Conservation (phyloP, 2,888 invertebrate species). For the Lasioglossum lativentre region DNA sequence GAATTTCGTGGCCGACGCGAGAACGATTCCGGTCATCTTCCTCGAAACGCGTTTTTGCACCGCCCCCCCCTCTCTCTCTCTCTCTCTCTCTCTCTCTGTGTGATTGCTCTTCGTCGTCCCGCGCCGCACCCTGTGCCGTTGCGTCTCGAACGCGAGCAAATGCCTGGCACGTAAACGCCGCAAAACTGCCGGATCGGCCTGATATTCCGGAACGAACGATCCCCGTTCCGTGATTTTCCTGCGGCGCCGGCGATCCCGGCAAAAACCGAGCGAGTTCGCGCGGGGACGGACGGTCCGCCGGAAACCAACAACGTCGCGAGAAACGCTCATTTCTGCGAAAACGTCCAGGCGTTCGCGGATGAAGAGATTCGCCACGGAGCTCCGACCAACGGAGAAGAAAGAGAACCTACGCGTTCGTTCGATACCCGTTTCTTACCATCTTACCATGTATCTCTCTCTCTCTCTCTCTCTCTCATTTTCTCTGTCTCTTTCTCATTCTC, state of each 20-base stretch:
- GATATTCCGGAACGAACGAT: constrained; percentile 19
- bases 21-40: background rate
- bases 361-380: constrained; percentile 71
- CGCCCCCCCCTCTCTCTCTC: background rate
- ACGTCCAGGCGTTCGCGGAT: constrained; percentile 58
- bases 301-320: background rate
- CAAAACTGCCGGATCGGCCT: constrained; percentile 16
- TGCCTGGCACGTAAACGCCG: constrained; percentile 24
- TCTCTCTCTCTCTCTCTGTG: too few relatives aligned
- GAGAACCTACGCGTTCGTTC: background rate
- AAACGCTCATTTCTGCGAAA: constrained; percentile 24
- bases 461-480: background rate
- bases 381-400: constrained; percentile 27
- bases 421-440: constrained; percentile 16
- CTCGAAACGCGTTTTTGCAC: background rate
- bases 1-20: constrained; percentile 14
- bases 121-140: background rate
- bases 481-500: background rate
- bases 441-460: background rate
- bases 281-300: background rate
- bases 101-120: background rate
- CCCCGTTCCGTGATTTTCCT: constrained; percentile 14
- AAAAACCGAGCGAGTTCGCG: background rate
- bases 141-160: constrained; percentile 8
- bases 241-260: background rate